Percentiles rank a stretch among this genome's conserved stretches.
Conservation (phyloP, 2,888 invertebrate genomes). For the Vanessa cardui region DNA sequence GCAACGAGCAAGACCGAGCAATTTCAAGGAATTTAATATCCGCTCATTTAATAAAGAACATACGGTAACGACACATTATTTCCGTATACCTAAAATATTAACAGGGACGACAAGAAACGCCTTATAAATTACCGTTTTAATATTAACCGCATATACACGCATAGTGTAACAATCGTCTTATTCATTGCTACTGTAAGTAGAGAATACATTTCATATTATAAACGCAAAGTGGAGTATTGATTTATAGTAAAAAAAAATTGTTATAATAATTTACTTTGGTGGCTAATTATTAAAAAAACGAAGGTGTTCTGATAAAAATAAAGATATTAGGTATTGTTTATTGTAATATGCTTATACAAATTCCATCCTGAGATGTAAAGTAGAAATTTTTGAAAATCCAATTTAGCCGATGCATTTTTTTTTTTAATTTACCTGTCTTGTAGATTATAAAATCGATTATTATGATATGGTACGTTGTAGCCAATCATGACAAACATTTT, state of each 20-base stretch:
- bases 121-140: slow-evolving; percentile 26
- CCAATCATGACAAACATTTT: too few relatives aligned
- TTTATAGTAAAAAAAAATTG: slow-evolving; percentile 45
- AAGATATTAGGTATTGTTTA: too few relatives aligned
- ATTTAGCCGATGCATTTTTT: too few relatives aligned
- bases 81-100: slow-evolving; percentile 32
- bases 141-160: slow-evolving; percentile 23
- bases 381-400: too few relatives aligned
- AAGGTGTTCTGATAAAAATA: too few relatives aligned
- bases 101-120: slow-evolving; percentile 9
- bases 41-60: slow-evolving; percentile 37
- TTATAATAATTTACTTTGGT: too few relatives aligned
- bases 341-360: too few relatives aligned
- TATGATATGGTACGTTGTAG: too few relatives aligned
- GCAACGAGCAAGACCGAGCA: slow-evolving; percentile 21
- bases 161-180: slow-evolving; percentile 40
- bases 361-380: too few relatives aligned
- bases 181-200: slow-evolving; percentile 41
- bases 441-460: too few relatives aligned
- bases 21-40: slow-evolving; percentile 39
- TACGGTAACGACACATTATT: slow-evolving; percentile 37
- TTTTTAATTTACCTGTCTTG: too few relatives aligned
- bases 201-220: slow-evolving; percentile 49
- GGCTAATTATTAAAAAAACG: too few relatives aligned
- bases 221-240: slow-evolving; percentile 51